phyloP scores from a whole-genome alignment of 1,140 invertebrate species.

The Caligus rogercresseyi region DNA sequence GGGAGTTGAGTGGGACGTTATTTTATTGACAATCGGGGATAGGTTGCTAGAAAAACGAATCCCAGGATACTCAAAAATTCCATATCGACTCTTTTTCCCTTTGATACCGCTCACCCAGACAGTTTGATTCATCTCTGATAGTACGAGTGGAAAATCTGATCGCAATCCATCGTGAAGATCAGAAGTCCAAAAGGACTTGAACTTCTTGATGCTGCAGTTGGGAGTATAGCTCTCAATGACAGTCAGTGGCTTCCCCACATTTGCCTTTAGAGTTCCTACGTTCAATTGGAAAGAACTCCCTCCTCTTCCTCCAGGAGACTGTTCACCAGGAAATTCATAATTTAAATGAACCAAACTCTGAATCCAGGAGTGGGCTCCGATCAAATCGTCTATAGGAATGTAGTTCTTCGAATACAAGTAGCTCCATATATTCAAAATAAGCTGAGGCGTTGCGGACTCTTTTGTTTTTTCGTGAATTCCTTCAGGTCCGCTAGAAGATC shows the following conservation, averaged over 20 bases:
- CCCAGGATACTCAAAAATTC: background rate
- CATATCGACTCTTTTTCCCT: background rate
- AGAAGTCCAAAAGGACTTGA: conserved; percentile 3
- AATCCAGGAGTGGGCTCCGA: background rate
- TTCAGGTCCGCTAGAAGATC: background rate
- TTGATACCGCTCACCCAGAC: background rate
- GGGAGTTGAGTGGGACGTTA: background rate
- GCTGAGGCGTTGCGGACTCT: background rate
- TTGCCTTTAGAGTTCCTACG: background rate
- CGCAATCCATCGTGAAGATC: conserved; percentile 7
- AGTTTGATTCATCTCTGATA: background rate
- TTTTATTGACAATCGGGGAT: background rate
- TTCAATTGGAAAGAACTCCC: background rate
- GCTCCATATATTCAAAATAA: background rate
- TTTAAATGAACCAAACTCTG: background rate
- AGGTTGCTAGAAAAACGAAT: background rate
- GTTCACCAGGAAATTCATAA: background rate
- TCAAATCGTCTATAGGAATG: background rate
- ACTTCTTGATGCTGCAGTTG: background rate
- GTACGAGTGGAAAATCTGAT: background rate
- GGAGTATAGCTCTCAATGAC: background rate
- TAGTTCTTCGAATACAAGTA: background rate
- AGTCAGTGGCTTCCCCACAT: background rate
- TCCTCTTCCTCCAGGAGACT: no score
- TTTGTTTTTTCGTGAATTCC: background rate